Evolutionary conservation across 2,113 vertebrate genomes (phyloP).

Genomic region (Holacanthus passer): DNA sequence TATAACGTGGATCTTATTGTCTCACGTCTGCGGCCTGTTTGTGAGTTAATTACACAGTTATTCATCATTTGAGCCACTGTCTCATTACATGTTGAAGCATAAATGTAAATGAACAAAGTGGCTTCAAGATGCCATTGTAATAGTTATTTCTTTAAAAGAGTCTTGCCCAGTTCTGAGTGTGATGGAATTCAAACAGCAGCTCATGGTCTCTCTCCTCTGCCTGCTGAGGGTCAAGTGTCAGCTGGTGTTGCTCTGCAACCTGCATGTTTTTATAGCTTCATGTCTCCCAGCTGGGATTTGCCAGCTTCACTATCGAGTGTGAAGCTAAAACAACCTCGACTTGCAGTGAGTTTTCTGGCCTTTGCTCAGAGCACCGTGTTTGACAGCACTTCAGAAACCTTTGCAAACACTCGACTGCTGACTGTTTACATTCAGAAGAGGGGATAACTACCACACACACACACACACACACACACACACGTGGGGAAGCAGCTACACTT

Average conservation of each 20-base stretch:
- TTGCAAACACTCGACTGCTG: neutral
- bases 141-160: too few relatives aligned
- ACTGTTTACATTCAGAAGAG: neutral
- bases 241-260: neutral
- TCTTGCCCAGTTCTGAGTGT: too few relatives aligned
- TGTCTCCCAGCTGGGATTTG: neutral
- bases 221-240: neutral
- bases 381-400: neutral
- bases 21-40: too few relatives aligned
- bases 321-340: neutral
- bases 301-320: neutral
- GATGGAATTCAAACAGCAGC: neutral
- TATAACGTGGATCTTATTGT: too few relatives aligned
- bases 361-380: neutral
- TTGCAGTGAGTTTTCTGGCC: neutral
- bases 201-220: neutral
- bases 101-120: too few relatives aligned
- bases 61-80: too few relatives aligned
- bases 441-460: neutral
- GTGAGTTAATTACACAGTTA: too few relatives aligned
- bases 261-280: neutral
- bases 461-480: too few relatives aligned
- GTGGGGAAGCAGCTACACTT: neutral
- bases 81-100: too few relatives aligned
- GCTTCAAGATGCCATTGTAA: too few relatives aligned